Evolutionary conservation across 2,113 vertebrate species (phyloP).

Genomic region (Xiphophorus couchianus): DNA sequence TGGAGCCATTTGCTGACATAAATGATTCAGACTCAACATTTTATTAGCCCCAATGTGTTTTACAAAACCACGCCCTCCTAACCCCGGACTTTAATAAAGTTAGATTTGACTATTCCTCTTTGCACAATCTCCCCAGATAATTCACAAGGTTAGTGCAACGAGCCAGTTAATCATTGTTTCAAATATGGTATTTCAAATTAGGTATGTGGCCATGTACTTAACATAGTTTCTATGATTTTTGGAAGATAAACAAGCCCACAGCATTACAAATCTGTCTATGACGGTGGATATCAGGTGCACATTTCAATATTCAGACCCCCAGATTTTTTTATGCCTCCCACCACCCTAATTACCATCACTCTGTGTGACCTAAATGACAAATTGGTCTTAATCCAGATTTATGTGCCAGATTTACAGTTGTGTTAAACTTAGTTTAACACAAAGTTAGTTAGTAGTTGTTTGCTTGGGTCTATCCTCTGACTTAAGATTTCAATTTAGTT

Average conservation of each 20-base stretch:
- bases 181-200: neutral
- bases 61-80: no score
- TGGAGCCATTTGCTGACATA: neutral
- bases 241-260: neutral
- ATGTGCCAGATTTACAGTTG: no score
- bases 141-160: neutral
- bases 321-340: neutral
- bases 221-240: neutral
- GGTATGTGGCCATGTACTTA: neutral
- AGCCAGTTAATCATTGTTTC: neutral
- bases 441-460: no score
- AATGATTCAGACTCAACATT: neutral
- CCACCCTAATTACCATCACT: no score
- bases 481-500: no score
- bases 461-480: no score
- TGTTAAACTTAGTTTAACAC: no score
- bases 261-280: neutral
- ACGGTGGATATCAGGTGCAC: neutral
- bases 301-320: neutral
- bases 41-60: neutral
- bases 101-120: no score
- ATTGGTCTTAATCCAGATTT: no score
- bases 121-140: no score
- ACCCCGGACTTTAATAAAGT: no score
- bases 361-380: no score